Base-by-base conservation (phyloP, 2,113 vertebrate genomes). In the Passerina amoena region DNA sequence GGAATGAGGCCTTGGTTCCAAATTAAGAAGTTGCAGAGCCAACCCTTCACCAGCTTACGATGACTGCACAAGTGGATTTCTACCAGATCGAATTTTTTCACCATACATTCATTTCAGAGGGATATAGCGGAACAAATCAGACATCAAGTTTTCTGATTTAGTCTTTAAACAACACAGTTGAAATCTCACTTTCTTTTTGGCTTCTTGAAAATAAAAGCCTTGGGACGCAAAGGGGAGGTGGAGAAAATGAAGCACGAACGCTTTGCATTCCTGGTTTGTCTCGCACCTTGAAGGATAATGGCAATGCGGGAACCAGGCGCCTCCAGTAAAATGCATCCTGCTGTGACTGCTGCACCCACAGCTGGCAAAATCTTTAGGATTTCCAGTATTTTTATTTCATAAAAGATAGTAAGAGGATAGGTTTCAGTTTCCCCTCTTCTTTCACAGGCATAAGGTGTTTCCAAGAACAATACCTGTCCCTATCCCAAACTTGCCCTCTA, bases 341-440 rank as follows among this genome's bases (percentile, higher is more conserved):
- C 42, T 14, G 2, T 28, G 33, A 70, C n/a, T 85, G 64, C 7
- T 76, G 35, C 50, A 69, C 10, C 37, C 70, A 51, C 9, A 63
- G 22, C 12, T 92, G 44, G 44, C 1, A 1, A 82, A 24, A 14
- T 27, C 45, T 37, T 65, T 54, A 66, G 33, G 19, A 38, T 65
- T 88, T 75, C 35, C 66, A 68, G 44, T 28, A 71, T 71, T 94
- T 89, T 91, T 50, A 13, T 87, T 89, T 89, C 61, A 89, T 54
- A 81, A 42, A 71, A 64, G 19, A 38, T 27, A 87, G 10, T 4
- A 71, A 27, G 15, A 86, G 27, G 14, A 0, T 35, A 73, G 53
- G 12, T 73, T 89, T 89, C 47, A 47, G 31, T 44, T 78, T 73
- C 37, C 47, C 30, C 16, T 90, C 54, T 73, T 61, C 75, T 81